Base-by-base conservation (phyloP, 1,140 invertebrate species). In the Argopecten irradians region DNA sequence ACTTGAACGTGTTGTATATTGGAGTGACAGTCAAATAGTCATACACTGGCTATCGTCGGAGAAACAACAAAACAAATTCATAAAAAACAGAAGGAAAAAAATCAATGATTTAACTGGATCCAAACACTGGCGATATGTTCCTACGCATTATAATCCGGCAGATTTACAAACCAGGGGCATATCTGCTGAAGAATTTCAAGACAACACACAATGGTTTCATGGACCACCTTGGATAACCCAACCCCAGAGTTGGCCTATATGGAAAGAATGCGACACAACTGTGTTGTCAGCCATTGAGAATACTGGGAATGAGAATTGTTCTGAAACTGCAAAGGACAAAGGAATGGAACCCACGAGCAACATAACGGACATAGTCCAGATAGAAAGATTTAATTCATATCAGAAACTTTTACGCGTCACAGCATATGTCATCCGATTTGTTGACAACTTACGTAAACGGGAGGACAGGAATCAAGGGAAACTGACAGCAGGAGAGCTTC, bases 21-120 rank as follows among this genome's bases (percentile, higher is more conserved):
- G 41, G 85, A 34, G 43, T 16, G 85, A 86, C 46, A 86, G 85
- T 34, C 85, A 86, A 46, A 86, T 46, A 33, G 85, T 46, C 36
- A 19, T 86, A 34, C 39, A 86, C 22, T 86, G 85, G 85, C 7
- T 86, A 13, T 34, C 1, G 13, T 55, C 85, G 8, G 33, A 39
- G 34, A 86, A 46, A 86, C 41, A n/a, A 35, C 46, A 32, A 19
- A 86, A 86, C 2, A 86, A 86, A 34, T 86, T 86, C 55, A 11
- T 86, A 1, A 55, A 28, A 5, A 86, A 55, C 22, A 28, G 85
- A 46, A 33, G 43, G 9, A 34, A 33, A 22, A 32, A 86, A 34
- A 86, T 86, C 11, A 86, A 86, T 34, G 46, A 86, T 22, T 71
- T 86, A 22, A 86, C 43, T 2, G 35, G 34, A 32, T 22, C 46